A percentile compares a stretch with the other conserved stretches of the same genome.
Conservation (phyloP, 2,888 invertebrate genomes). For the Anarsia innoxiella region DNA sequence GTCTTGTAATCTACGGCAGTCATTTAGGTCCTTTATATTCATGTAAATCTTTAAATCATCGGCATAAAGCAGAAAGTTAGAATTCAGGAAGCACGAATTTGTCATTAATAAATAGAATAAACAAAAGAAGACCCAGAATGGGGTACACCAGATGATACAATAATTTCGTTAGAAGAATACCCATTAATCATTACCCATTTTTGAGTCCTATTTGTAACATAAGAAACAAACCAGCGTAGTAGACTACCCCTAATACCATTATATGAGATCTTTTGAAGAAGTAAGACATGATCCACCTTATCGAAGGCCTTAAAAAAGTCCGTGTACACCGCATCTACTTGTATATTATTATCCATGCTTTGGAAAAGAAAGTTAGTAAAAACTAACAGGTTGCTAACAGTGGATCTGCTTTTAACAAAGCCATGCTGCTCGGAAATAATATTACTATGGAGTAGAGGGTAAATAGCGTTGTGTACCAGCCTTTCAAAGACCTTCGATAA, state of each 20-base stretch:
- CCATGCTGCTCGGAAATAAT: neutral
- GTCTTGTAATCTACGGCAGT: too few species aligned
- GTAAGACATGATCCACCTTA: neutral
- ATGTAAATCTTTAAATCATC: neutral
- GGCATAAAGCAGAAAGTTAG: neutral
- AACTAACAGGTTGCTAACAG: neutral
- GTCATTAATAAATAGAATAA: neutral
- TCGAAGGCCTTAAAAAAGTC: constrained; percentile 4
- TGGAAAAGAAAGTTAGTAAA: neutral
- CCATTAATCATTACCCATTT: neutral
- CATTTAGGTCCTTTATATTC: too few species aligned
- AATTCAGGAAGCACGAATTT: neutral
- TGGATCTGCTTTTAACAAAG: neutral
- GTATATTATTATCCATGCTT: neutral
- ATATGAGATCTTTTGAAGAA: neutral
- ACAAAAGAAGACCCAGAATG: neutral
- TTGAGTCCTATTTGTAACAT: neutral
- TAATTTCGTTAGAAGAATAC: neutral
- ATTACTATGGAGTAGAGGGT: neutral
- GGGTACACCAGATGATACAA: neutral
- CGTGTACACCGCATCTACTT: neutral
- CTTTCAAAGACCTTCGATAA: neutral
- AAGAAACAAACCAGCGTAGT: neutral
- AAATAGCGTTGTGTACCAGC: neutral
- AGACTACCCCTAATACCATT: neutral